phyloP scores from a whole-genome alignment of 2,113 vertebrate species.

The Octodon degus region DNA sequence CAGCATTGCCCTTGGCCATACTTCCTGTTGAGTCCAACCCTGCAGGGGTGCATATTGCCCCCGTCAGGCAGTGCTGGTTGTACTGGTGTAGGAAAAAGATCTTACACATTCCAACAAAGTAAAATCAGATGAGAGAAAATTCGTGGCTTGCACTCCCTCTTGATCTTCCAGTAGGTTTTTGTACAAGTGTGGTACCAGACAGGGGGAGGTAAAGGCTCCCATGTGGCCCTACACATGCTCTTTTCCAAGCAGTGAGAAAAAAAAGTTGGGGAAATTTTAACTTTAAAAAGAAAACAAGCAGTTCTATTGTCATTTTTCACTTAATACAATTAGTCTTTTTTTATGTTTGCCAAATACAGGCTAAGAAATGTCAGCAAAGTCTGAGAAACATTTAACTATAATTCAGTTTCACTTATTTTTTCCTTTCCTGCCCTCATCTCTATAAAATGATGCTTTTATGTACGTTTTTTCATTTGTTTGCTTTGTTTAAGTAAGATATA shows the following conservation, averaged over 20 bases:
- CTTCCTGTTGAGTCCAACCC: conserved; percentile 65
- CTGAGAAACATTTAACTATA: not conserved
- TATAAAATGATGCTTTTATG: conserved; percentile 13
- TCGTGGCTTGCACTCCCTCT: conserved; percentile 38
- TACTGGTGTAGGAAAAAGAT: conserved; percentile 63
- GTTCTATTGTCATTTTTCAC: not conserved
- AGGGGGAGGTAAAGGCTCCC: conserved; percentile 42
- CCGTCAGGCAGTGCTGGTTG: not conserved
- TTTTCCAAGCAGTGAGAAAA: conserved; percentile 48
- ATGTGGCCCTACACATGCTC: not conserved
- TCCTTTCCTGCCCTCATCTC: not conserved
- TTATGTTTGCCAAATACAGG: not conserved
- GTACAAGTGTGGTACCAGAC: conserved; percentile 65
- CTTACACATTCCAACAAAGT: conserved; percentile 58
- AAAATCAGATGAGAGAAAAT: conserved; percentile 77
- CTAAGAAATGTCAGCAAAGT: conserved; percentile 4
- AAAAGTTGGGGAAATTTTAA: not conserved
- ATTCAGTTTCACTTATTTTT: conserved; percentile 30
- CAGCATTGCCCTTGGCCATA: conserved; percentile 70
- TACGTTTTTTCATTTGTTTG: not conserved
- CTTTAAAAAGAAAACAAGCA: conserved; percentile 9
- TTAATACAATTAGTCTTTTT: not conserved
- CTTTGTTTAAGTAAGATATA: conserved; percentile 33
- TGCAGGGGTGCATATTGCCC: conserved; percentile 38
- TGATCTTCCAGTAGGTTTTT: conserved; percentile 61